Base-by-base conservation (phyloP, 1,140 invertebrate species). In the Cotesia chilonis region DNA sequence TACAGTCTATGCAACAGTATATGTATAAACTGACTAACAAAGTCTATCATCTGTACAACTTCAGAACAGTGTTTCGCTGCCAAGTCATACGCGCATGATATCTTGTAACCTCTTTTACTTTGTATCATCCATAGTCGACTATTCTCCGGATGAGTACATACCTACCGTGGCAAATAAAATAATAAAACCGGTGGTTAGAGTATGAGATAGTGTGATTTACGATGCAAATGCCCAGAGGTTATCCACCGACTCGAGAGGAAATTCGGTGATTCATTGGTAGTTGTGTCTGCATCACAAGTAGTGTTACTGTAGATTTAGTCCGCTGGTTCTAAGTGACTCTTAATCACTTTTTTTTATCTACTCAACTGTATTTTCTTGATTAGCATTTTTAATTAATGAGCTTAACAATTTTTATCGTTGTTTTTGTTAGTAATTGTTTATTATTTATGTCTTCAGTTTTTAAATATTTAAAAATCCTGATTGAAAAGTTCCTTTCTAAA, bases 141-240 rank as follows among this genome's bases (percentile, higher is more conserved):
- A 37, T 70, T 12, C 59, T 63, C 41, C 41, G 59, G 51, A 71
- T 52, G 51, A 63, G 63, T 59, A 71, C 52, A 72, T 72, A 60
- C 7, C 54, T 71, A 35, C 35, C 68, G 35, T 76, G 76, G 74
- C 75, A 81, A 81, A 78, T 81, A 80, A 82, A 82, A 82, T 82
- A 82, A 82, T 82, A 82, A 81, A 81, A 81, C 20, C 73, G 63
- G 65, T 17, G 7, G 36, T 77, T 72, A 57, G 74, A 77, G 75
- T 75, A 74, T 74, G 76, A 83, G 83, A 85, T 84, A 80, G 81
- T 10, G 72, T 84, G 84, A 85, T 85, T 85, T 85, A 85, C 78
- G 74, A 74, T 63, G 73, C 78, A 79, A 81, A 82, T 74, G 78
- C 78, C 64, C 74, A 78, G 76, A 82, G 83, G 82, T 81, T 85